Percentiles rank a stretch among this genome's conserved stretches.
These are phyloP conservation scores for Laticauda colubrina DNA, from an alignment of 2,113 vertebrate genomes.

Conservation along the genomic window DNA sequence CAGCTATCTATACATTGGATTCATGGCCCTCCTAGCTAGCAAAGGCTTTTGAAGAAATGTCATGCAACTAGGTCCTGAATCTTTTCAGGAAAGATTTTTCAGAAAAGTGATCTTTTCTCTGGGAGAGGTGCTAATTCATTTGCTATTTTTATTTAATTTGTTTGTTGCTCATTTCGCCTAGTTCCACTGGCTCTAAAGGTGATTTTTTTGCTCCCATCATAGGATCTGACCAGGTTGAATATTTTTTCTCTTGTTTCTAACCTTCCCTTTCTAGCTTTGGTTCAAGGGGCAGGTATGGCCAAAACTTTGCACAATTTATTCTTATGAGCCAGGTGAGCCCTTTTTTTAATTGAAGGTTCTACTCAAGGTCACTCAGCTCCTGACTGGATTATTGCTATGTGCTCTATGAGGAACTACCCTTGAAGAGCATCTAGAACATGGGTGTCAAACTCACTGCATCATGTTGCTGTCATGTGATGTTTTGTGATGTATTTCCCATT, in stretches of 20 bases:
- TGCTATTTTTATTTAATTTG: neutral
- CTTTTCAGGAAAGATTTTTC: too few relatives aligned
- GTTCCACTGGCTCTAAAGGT: neutral
- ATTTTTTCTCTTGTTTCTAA: neutral
- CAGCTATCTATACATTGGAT: neutral
- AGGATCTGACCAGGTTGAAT: neutral
- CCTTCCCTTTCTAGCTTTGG: neutral
- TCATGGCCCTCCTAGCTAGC: neutral
- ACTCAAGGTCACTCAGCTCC: neutral
- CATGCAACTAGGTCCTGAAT: neutral
- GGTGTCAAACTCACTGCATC: too few relatives aligned
- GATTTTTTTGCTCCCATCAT: neutral
- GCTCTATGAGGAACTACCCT: neutral
- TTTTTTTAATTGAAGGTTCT: neutral
- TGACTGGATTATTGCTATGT: neutral
- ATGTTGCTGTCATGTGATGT: too few relatives aligned
- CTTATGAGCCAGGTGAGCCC: neutral
- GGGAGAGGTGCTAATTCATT: neutral
- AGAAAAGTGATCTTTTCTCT: neutral
- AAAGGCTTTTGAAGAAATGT: neutral
- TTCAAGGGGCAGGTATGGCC: neutral
- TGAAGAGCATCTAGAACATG: neutral
- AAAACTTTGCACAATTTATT: neutral
- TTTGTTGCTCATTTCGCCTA: neutral
- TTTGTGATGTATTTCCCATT: too few relatives aligned